Evolutionary conservation across 2,797 vertebrate species (phyloP).

Genomic region (Tachyglossus aculeatus): DNA sequence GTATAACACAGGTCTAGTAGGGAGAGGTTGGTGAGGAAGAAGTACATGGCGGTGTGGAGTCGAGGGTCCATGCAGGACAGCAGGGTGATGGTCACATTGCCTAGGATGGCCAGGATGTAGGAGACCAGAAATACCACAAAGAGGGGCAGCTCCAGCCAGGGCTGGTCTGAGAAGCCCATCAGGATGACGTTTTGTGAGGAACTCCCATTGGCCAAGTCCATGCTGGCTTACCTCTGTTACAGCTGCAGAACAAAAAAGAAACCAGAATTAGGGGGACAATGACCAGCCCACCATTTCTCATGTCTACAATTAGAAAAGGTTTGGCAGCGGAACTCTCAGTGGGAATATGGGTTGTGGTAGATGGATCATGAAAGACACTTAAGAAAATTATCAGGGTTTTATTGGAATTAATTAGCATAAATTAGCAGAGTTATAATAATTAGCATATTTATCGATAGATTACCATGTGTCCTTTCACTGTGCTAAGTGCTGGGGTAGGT

Average conservation of each 20-base stretch:
- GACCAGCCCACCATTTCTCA: too few relatives aligned
- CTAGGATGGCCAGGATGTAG: constrained; percentile 35
- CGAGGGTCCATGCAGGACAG: constrained; percentile 26
- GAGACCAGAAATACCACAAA: constrained; percentile 36
- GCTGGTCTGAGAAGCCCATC: constrained; percentile 34
- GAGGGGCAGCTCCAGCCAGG: constrained; percentile 23
- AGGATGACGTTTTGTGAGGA: constrained; percentile 12
- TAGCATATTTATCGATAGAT: too few relatives aligned
- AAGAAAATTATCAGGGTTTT: too few relatives aligned
- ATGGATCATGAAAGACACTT: too few relatives aligned
- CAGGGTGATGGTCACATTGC: constrained; percentile 43
- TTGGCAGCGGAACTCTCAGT: too few relatives aligned
- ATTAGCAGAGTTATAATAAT: too few relatives aligned
- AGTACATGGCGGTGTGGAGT: constrained; percentile 47
- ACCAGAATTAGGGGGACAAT: too few relatives aligned
- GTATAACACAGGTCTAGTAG: constrained; percentile 38
- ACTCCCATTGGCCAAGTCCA: not conserved
- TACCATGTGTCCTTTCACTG: too few relatives aligned
- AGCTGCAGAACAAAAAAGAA: constrained; percentile 6
- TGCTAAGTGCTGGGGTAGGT: too few relatives aligned
- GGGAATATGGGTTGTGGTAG: too few relatives aligned
- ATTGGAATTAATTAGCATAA: too few relatives aligned
- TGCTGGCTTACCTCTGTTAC: not conserved
- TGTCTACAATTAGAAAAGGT: too few relatives aligned
- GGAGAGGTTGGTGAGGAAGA: constrained; percentile 50